Evolutionary conservation across 2,888 invertebrate species (phyloP), one percentile per base, ranked within the genome.

Genomic region (Notodonta ziczac): DNA sequence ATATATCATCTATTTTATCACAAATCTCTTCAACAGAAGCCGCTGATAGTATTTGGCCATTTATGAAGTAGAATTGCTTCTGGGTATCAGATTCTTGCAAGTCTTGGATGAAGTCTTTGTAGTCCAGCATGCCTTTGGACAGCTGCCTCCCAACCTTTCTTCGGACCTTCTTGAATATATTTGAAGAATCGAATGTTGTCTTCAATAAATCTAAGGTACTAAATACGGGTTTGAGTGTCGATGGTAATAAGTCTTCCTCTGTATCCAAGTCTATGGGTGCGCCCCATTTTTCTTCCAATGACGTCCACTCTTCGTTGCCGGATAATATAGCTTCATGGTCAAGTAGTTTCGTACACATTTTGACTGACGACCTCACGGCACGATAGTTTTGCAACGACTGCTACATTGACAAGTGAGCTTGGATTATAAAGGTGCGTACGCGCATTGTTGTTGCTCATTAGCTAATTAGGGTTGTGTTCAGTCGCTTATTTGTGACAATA

Each of bases 141-240:
- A 80, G 35, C n/a, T 81, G 77, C 10, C 87, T 77, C 3, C 80
- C 83, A 2, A 88, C 71, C 59, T 87, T 90, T 39, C 80, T 81
- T 32, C 83, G 79, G 0, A 87, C 83, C 69, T 87, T 89, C 57
- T 87, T 88, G 57, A 90, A 80, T 0, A 91, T 72, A n/a, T 85
- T 86, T 0, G 91, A 86, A 0, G 92, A 92, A 60, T 91, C 89
- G 67, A 92, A 92, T 0, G 92, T 92, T 0, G 88, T 83, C 65
- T 80, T 83, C 59, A 80, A 77, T 12, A 89, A 66, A 58, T 93
- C 90, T 24, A 90, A 69, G 0, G 85, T 82, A 59, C 90, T 90
- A 75, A 89, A 84, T 42, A 82, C 86, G 0, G 86, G 81, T 56
- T 73, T 78, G 0, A 88, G 50, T 56, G 66, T 77, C 0, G 78